A percentile compares a stretch with the other conserved stretches of the same genome.
Conservation (phyloP, 2,797 vertebrate genomes). For the Paguma larvata region DNA sequence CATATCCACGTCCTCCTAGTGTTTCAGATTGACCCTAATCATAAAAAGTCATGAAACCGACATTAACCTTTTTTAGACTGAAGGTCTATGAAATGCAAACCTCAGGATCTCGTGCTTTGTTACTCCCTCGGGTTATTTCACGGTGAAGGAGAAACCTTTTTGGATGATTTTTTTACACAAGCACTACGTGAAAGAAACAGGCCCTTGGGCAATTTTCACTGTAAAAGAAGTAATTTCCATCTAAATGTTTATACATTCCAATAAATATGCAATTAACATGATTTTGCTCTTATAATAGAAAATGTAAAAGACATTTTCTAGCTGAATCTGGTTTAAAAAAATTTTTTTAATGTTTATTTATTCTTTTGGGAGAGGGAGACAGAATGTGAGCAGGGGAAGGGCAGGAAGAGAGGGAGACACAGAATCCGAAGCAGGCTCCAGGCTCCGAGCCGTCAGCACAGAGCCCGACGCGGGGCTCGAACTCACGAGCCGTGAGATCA, state of each 20-base stretch:
- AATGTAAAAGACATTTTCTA: not conserved
- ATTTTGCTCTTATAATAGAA: slow-evolving; percentile 12
- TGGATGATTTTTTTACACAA: not conserved
- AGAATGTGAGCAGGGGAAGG: no score
- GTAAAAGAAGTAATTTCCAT: not conserved
- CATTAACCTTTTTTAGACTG: not conserved
- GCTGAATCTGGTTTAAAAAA: not conserved
- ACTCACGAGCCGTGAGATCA: no score
- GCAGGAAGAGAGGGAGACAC: no score
- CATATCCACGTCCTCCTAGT: not conserved
- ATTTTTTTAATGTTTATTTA: no score
- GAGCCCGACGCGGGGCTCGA: no score
- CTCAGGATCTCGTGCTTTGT: not conserved
- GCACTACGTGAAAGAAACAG: not conserved
- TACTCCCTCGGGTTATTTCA: not conserved
- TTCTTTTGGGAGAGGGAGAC: no score
- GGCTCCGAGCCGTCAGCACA: no score
- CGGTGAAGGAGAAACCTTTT: not conserved
- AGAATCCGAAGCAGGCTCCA: no score
- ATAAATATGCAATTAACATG: not conserved
- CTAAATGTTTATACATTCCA: not conserved
- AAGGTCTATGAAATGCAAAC: not conserved
- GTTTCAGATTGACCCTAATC: not conserved
- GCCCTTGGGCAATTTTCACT: not conserved
- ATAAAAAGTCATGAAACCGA: not conserved